Base-by-base conservation (phyloP, 2,888 invertebrate genomes). In the Melinopterus prodromus region DNA sequence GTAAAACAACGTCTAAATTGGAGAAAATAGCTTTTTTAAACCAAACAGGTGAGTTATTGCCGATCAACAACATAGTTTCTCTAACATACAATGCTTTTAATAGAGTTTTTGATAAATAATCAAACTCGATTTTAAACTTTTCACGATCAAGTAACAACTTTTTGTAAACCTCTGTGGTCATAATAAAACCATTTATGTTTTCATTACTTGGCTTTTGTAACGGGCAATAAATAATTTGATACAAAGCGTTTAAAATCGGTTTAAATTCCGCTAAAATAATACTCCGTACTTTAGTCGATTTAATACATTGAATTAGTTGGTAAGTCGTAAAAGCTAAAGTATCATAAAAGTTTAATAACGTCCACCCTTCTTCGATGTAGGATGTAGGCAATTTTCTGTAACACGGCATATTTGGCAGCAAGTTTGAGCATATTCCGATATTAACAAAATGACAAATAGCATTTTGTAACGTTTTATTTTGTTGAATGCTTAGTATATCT, bases 171-270 rank as follows among this genome's bases (percentile, higher is more conserved):
- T 92, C 91, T 84, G 88, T 84, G 0, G 93, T 92, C 92, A 94
- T 93, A 76, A 85, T 85, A 87, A 91, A 90, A 70, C 86, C 83
- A 77, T 74, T 75, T 6, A 70, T 35, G 0, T 16, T 74, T 87
- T 86, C 3, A 83, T 80, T 80, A 83, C 83, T 88, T 79, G 94
- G 93, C 88, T 93, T 92, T 82, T 91, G 92, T 53, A 95, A 86
- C 6, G 94, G 94, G 69, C 93, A 93, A 90, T 92, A 92, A 36
- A 92, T 90, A 76, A 96, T 88, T 88, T 95, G 95, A 84, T 95
- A 92, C 37, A 95, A 88, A 3, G 92, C 92, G 79, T 93, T 93
- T 77, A 96, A 88, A 83, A 95, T 90, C 86, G 92, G 92, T 86
- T 91, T 90, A 89, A 92, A 91, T 83, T 92, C 88, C 77, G 92